Conservation (phyloP, 1,140 invertebrate genomes). For the Trichogramma pretiosum region DNA sequence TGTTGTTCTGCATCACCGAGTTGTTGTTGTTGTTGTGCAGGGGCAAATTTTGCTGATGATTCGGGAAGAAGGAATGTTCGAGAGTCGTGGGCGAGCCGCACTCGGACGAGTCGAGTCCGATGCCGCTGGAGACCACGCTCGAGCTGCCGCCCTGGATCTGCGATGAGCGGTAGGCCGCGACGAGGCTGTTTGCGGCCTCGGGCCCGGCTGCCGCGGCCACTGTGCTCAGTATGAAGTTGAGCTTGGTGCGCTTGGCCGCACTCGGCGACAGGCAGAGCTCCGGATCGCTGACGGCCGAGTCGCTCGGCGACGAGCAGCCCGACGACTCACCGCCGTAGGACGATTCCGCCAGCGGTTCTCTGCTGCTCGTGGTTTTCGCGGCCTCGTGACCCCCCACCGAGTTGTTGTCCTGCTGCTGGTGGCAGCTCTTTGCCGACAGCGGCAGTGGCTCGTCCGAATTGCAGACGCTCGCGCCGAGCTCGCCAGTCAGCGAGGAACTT, state of each 20-base stretch:
- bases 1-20: constrained; percentile 45
- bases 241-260: constrained; percentile 35
- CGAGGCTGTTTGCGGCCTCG: background rate
- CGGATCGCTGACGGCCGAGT: constrained; percentile 38
- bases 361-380: constrained; percentile 23
- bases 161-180: constrained; percentile 14
- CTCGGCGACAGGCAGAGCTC: constrained; percentile 38
- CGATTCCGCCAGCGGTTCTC: background rate
- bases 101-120: constrained; percentile 56
- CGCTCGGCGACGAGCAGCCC: constrained; percentile 40
- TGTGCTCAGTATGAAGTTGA: constrained; percentile 23
- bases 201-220: constrained; percentile 2
- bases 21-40: constrained; percentile 39
- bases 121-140: constrained; percentile 26
- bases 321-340: constrained; percentile 32
- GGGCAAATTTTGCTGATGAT: constrained; percentile 41
- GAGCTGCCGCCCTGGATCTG: constrained; percentile 22
- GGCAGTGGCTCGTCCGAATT: constrained; percentile 1
- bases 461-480: too few species aligned
- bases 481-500: constrained; percentile 43
- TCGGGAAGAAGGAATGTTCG: constrained; percentile 31
- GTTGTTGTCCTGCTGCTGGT: constrained; percentile 10
- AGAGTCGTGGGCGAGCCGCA: constrained; percentile 56
- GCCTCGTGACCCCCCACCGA: constrained; percentile 22
- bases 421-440: background rate